Evolutionary conservation across 2,888 invertebrate genomes (phyloP), one percentile per base, ranked within the genome.

Genomic region (Oscheius sp.): DNA sequence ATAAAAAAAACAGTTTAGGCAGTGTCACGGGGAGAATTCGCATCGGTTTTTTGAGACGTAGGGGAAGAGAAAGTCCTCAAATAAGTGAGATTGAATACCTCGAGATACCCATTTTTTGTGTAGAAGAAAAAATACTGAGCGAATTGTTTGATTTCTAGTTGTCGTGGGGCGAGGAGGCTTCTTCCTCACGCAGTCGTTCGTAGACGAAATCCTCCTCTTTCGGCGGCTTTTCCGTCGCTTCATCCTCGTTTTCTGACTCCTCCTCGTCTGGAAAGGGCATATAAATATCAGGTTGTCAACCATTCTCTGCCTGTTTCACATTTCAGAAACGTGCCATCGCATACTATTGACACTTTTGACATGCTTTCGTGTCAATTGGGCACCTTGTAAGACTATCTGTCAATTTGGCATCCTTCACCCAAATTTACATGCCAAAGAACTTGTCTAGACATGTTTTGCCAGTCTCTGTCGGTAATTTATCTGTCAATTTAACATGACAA

Each of bases 161-260:
- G 21, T 50, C 32, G 1, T 57, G 84, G 9, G 86, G 86, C 47
- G 83, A 78, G 7, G 87, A 84, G 5, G 86, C 84, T 1, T 75
- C 60, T 59, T 84, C 82, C 76, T 88, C 88, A 35, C 82, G 78
- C 5, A 88, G 79, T 63, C 86, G 79, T 66, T 88, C 85, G 75
- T 88, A 88, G 37, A 82, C 80, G 32, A 79, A 78, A 21, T 80
- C 80, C 51, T 78, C 73, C 35, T 70, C 74, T 2, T 74, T 74
- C 10, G 76, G 21, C 21, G 21, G 72, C 60, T 77, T 75, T 1
- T 53, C 62, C n/a, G 78, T 74, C 47, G 78, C 77, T 37, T 80
- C 80, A 21, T 80, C 78, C 9, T 74, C 74, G 21, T 78, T 66
- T 32, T 76, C 77, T 32, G 70, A 79, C 53, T 77, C 75, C 11